Percentiles rank a stretch among this genome's conserved stretches.
Evolutionary conservation across 2,113 vertebrate genomes (phyloP).

Genomic region (Alouatta palliata): DNA sequence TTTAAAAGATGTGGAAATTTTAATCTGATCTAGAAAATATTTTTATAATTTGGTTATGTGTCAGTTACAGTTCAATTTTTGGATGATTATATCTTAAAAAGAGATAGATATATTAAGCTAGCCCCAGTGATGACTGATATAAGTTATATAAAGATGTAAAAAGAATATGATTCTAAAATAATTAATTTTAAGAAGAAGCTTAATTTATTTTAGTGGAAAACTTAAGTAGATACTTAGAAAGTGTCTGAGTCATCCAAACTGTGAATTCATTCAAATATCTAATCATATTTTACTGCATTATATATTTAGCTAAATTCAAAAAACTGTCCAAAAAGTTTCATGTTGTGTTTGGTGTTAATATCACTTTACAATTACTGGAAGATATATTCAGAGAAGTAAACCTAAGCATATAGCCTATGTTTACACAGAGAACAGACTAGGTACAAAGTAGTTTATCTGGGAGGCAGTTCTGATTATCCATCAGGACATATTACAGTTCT

Average conservation of each 20-base stretch:
- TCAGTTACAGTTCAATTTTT: not conserved
- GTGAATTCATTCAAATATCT: not conserved
- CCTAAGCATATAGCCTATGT: not conserved
- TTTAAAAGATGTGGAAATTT: not conserved
- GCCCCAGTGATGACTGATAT: not conserved
- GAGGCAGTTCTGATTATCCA: not conserved
- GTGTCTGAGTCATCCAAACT: not conserved
- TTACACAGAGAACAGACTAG: not conserved
- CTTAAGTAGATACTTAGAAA: not conserved
- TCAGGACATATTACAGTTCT: not conserved
- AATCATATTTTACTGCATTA: not conserved
- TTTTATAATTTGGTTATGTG: not conserved
- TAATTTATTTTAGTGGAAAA: slow-evolving; percentile 17
- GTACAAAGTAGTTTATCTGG: not conserved
- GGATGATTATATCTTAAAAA: not conserved
- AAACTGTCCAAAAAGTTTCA: not conserved
- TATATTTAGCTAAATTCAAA: not conserved
- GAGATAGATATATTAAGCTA: not conserved
- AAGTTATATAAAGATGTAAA: not conserved
- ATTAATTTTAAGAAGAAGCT: not conserved
- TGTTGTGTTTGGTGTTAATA: not conserved
- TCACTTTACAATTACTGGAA: slow-evolving; percentile 35
- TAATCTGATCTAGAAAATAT: not conserved
- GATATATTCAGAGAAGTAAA: not conserved
- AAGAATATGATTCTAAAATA: not conserved